These are phyloP conservation scores for Agonum fuliginosum DNA, from an alignment of 2,888 invertebrate genomes.

Conservation along the genomic window DNA sequence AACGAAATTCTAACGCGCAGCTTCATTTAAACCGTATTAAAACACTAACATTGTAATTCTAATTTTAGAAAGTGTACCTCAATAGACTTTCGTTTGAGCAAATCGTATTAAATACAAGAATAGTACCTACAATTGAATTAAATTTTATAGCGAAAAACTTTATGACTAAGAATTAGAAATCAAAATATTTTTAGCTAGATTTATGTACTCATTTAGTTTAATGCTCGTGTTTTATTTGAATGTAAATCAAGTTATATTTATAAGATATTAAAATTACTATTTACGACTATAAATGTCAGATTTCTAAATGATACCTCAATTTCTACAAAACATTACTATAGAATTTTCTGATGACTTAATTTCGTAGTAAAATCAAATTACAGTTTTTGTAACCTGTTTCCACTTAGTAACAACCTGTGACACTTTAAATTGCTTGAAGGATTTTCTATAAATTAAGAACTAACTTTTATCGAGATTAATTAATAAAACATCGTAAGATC, in stretches of 20 bases:
- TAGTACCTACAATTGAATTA: not conserved
- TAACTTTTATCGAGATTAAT: conserved; percentile 8
- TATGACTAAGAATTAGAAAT: not conserved
- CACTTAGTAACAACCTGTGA: conserved; percentile 8
- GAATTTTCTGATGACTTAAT: not conserved
- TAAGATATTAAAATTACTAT: not conserved
- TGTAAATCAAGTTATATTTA: conserved; percentile 16
- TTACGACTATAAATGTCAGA: conserved; percentile 1
- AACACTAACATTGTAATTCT: not conserved
- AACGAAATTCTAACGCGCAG: no score
- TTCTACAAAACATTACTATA: no score
- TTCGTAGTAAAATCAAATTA: not conserved
- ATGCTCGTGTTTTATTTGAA: conserved; percentile 5
- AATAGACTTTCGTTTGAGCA: not conserved
- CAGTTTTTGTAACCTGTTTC: not conserved
- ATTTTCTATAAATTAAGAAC: no score
- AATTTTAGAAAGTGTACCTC: not conserved
- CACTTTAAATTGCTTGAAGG: no score
- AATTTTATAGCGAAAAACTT: not conserved
- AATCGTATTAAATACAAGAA: not conserved
- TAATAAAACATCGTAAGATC: not conserved
- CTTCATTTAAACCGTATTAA: not conserved
- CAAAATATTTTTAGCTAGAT: conserved; percentile 7
- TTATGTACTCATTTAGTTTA: not conserved
- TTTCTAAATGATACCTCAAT: not conserved